A percentile compares a stretch with the other conserved stretches of the same genome.
phyloP scores from a whole-genome alignment of 2,113 vertebrate genomes.

The Chionomys nivalis region DNA sequence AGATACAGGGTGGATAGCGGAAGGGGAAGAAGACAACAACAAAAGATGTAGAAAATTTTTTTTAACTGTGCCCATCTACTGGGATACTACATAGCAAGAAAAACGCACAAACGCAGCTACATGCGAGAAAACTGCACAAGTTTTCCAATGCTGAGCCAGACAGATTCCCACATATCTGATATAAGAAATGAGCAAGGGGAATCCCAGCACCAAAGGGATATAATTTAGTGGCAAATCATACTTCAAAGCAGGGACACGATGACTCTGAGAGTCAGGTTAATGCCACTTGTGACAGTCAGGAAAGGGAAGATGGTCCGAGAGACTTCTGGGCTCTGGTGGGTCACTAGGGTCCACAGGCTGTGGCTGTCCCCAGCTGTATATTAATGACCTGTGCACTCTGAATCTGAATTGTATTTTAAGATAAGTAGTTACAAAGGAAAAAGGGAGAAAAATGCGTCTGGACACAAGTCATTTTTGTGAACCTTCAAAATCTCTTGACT shows the following conservation, averaged over 20 bases:
- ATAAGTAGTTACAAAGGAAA: not conserved
- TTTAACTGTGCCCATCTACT: not conserved
- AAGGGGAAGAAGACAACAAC: not conserved
- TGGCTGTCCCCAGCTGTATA: not conserved
- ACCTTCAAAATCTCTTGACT: not conserved
- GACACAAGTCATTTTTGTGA: not conserved
- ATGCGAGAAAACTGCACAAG: not conserved
- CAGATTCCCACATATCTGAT: not conserved
- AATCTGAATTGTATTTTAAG: not conserved
- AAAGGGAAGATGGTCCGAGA: not conserved
- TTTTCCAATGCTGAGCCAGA: not conserved
- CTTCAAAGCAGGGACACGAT: not conserved
- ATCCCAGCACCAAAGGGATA: not conserved
- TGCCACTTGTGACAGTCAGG: not conserved
- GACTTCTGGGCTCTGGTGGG: not conserved
- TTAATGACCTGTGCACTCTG: not conserved
- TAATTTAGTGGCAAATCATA: not conserved
- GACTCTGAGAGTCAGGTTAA: not conserved
- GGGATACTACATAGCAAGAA: not conserved
- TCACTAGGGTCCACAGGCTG: not conserved
- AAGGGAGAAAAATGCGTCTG: not conserved
- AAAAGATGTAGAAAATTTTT: not conserved
- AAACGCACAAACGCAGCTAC: not conserved
- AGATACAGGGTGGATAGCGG: not conserved
- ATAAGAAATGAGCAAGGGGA: not conserved